Base-by-base conservation (phyloP, 1,140 invertebrate genomes). In the Calycopis cecrops region DNA sequence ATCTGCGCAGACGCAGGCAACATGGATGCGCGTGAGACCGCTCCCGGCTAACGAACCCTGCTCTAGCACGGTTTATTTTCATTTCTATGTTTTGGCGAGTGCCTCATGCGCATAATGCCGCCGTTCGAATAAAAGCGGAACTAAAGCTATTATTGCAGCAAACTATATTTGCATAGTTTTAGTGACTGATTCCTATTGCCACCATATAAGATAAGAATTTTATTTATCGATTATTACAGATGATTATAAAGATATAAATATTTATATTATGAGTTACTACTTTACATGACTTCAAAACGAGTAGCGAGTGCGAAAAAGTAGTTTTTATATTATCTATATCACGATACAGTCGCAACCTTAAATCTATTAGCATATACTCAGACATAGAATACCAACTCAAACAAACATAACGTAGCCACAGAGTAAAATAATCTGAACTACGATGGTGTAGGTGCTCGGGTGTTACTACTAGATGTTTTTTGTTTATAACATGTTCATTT, bases 71-170 rank as follows among this genome's bases (percentile, higher is more conserved):
- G 71, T 78, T 78, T 80, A 80, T 80, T 78, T 78, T 80, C 63
- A 73, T 76, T 72, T 60, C 62, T 67, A 60, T 80, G 72, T 78
- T 80, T 78, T 78, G 72, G 73, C 71, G 59, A 67, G 55, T 63
- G 62, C 59, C 54, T 52, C 58, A 37, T 59, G 49, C 52, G 28
- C 37, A 59, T 56, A 47, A 53, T 17, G 21, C 28, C 10, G 17
- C 34, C 28, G 16, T 34, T 34, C 12, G 34, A 21, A 48, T 16
- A 12, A 33, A 44, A 48, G 35, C 42, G 7, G 17, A 9, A 16
- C 4, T 4, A 10, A 44, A 17, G 40, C 40, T 44, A 16, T 28
- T 42, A 42, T n/a, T n/a, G 9, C 11, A n/a, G 37, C 37, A 6
- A n/a, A 38, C 10, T 12, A 38, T 6, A 28, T 28, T 28, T 28